Evolutionary conservation across 2,888 invertebrate species (phyloP).

Genomic region (Therioaphis trifolii): DNA sequence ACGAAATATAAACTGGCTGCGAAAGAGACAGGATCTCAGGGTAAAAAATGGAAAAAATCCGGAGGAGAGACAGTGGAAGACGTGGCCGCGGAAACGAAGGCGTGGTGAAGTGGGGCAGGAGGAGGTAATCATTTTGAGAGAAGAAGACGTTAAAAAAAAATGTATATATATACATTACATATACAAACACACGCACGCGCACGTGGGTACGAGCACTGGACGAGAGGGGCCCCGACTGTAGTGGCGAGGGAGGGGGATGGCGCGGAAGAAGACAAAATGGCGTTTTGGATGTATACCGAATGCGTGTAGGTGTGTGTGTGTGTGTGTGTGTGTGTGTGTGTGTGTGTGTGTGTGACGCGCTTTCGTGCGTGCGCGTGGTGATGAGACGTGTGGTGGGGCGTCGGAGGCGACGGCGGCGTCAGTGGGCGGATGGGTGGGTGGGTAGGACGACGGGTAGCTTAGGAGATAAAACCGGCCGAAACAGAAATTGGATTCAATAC

Average conservation of each 20-base stretch:
- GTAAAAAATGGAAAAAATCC: constrained; percentile 8
- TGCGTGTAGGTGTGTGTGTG: not conserved
- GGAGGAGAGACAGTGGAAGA: not conserved
- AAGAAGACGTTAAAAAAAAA: constrained; percentile 40
- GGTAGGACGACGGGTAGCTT: constrained; percentile 52
- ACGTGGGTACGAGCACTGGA: not conserved
- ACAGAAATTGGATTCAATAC: constrained; percentile 62
- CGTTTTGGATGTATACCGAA: constrained; percentile 31
- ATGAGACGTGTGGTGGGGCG: not conserved
- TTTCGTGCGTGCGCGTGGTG: not conserved
- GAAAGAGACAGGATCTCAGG: constrained; percentile 27
- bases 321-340: not conserved
- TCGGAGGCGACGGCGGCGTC: not conserved
- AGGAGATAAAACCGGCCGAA: constrained; percentile 51
- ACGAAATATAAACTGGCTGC: constrained; percentile 60
- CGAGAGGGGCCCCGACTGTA: not conserved
- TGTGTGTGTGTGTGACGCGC: not conserved
- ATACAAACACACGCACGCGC: not conserved
- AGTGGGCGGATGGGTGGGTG: not conserved
- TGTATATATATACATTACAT: not conserved
- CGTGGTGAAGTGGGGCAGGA: not conserved
- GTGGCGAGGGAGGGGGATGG: not conserved
- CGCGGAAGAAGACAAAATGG: constrained; percentile 56
- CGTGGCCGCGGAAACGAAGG: not conserved
- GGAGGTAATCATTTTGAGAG: constrained; percentile 51